Percentiles rank a stretch among this genome's conserved stretches.
Evolutionary conservation across 1,140 invertebrate species (phyloP).

Genomic region (Bursaphelenchus mucronatus): DNA sequence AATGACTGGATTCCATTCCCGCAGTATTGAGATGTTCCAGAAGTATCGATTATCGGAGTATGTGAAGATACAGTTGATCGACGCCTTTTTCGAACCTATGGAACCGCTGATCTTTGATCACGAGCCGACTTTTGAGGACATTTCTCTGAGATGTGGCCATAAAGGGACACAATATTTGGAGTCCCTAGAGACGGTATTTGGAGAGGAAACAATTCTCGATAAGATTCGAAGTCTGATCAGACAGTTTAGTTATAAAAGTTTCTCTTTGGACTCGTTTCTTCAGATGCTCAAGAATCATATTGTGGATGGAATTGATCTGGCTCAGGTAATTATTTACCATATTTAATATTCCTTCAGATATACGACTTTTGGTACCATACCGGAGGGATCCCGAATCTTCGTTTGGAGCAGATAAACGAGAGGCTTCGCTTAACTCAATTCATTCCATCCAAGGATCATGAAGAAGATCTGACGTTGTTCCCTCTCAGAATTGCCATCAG

Average conservation of each 20-base stretch:
- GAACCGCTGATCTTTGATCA: constrained; percentile 26
- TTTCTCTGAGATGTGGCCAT: constrained; percentile 23
- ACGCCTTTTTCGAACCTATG: constrained; percentile 37
- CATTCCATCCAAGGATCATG: constrained; percentile 12
- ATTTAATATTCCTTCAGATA: constrained; percentile 27
- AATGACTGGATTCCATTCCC: constrained; percentile 17
- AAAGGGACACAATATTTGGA: constrained; percentile 41
- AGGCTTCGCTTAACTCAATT: constrained; percentile 34
- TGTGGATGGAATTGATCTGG: constrained; percentile 39
- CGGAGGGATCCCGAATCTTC: constrained; percentile 41
- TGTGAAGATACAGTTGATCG: constrained; percentile 38
- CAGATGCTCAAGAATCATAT: constrained; percentile 28
- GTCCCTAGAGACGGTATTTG: constrained; percentile 37
- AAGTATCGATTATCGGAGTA: constrained; percentile 39
- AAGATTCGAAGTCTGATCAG: constrained; percentile 26
- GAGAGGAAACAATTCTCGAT: constrained; percentile 28
- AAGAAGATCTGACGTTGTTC: constrained; percentile 32
- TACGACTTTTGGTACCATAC: constrained; percentile 47
- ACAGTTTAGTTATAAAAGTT: constrained; percentile 27
- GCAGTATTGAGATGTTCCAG: constrained; percentile 19
- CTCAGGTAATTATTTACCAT: constrained; percentile 30
- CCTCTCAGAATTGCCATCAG: constrained; percentile 40
- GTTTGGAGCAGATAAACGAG: constrained; percentile 33
- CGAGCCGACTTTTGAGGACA: background rate
- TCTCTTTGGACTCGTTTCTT: constrained; percentile 34